These are phyloP conservation scores for Apodemia duryi DNA, from an alignment of 2,888 invertebrate genomes.

Conservation along the genomic window DNA sequence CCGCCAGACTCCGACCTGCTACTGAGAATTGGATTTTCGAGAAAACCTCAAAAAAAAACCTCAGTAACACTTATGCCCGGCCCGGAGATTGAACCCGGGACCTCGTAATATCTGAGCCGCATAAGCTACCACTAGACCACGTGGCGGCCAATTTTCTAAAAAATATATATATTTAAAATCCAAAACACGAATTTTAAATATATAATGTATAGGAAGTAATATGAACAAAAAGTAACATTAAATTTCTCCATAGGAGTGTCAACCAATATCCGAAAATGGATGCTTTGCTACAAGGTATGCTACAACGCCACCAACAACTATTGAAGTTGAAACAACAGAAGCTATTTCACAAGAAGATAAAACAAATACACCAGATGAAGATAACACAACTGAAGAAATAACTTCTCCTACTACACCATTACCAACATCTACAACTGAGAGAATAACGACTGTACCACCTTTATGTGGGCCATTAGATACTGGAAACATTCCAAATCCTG, in stretches of 20 bases:
- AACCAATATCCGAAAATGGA: conserved; percentile 28
- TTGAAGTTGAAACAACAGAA: conserved; percentile 14
- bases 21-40: no score
- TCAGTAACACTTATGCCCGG: no score
- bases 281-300: conserved; percentile 25
- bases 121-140: no score
- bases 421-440: conserved; percentile 18
- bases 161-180: no score
- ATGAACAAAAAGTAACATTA: no score
- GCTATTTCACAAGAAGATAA: not conserved
- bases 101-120: no score
- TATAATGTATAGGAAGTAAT: no score
- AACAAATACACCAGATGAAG: conserved; percentile 8
- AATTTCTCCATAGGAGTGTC: conserved; percentile 24
- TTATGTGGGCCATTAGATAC: conserved; percentile 38
- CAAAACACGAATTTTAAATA: no score
- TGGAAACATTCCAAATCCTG: conserved; percentile 45
- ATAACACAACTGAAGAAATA: conserved; percentile 17
- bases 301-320: conserved; percentile 19
- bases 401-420: conserved; percentile 16
- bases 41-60: no score
- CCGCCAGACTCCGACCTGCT: no score
- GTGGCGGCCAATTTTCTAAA: no score
- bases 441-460: conserved; percentile 10
- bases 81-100: no score